Evolutionary conservation across 2,113 vertebrate species (phyloP), one percentile per base, ranked within the genome.

Genomic region (Shinisaurus crocodilurus): DNA sequence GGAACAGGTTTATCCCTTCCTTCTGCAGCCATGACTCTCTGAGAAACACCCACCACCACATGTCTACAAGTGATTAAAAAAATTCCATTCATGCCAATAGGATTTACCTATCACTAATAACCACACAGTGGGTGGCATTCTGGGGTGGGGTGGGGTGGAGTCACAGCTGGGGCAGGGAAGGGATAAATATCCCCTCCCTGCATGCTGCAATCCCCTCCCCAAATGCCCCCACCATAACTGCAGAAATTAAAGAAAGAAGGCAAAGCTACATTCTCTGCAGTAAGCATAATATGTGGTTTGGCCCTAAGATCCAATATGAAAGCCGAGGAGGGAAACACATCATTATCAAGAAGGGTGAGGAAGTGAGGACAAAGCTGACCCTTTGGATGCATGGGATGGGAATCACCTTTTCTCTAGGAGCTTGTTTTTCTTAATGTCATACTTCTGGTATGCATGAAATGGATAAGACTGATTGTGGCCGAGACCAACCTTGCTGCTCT

Each of bases 401-500:
- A 57, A 57, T 90, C 89, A 88, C 88, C 12, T 69, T 89, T 18
- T 5, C 10, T 3, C 3, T 69, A 54, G 57, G 87, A 85, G 85
- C 87, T 91, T 0, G 48, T 92, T 92, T 91, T 92, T 88, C n/a
- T 88, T 86, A 79, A 91, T 94, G 86, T 93, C 5, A 69, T 82
- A 8, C 13, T 91, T 91, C n/a, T 32, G 32, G 37, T 32, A 60
- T 89, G n/a, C 75, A 87, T 92, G 84, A 93, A 93, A 93, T 89
- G 37, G 27, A 6, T 89, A 40, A 34, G 65, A 80, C 63, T 90
- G 87, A 37, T 40, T 70, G 32, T 82, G 54, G 7, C 67, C 13
- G 1, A 13, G 1, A 20, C 70, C 90, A 91, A 82, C 88, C 25
- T 13, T 50, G 89, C 1, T 0, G 0, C 0, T 88, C 1, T 9